Conservation (phyloP, 1,140 invertebrate species). For the Bombus affinis region DNA sequence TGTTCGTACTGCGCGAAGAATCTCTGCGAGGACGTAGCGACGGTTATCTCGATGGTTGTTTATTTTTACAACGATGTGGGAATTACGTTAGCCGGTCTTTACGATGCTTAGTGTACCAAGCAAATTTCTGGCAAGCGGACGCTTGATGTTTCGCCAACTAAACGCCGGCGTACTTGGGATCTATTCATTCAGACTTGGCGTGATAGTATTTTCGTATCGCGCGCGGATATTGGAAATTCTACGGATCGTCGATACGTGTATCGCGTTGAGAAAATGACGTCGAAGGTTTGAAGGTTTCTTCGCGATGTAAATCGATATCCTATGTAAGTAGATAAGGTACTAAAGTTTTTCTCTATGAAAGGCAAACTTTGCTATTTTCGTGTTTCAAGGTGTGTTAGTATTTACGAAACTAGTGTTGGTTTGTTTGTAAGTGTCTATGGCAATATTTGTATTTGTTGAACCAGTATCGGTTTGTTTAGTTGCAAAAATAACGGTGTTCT, state of each 20-base stretch:
- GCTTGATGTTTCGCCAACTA: conserved; percentile 31
- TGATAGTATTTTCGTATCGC: conserved; percentile 34
- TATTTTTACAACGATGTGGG: conserved; percentile 53
- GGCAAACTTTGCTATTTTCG: no score
- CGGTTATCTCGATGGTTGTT: conserved; percentile 46
- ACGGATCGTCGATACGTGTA: no score
- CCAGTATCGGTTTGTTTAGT: no score
- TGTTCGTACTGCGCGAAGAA: no score
- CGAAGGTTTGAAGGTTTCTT: neutral
- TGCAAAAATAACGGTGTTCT: neutral
- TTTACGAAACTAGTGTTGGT: no score
- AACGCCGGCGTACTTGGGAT: conserved; percentile 29
- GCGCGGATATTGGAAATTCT: conserved; percentile 5
- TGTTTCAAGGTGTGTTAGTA: neutral
- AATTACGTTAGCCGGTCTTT: conserved; percentile 59
- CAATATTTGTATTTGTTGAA: no score
- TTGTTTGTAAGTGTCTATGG: neutral
- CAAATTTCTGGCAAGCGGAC: conserved; percentile 59
- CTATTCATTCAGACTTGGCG: conserved; percentile 53
- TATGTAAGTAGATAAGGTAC: neutral
- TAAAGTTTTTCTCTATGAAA: neutral
- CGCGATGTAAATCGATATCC: neutral
- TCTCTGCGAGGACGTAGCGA: conserved; percentile 15
- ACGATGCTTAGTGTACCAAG: conserved; percentile 53
- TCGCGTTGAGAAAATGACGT: neutral